Evolutionary conservation across 2,888 invertebrate genomes (phyloP), one percentile per base, ranked within the genome.

Genomic region (Heliconius hortense): DNA sequence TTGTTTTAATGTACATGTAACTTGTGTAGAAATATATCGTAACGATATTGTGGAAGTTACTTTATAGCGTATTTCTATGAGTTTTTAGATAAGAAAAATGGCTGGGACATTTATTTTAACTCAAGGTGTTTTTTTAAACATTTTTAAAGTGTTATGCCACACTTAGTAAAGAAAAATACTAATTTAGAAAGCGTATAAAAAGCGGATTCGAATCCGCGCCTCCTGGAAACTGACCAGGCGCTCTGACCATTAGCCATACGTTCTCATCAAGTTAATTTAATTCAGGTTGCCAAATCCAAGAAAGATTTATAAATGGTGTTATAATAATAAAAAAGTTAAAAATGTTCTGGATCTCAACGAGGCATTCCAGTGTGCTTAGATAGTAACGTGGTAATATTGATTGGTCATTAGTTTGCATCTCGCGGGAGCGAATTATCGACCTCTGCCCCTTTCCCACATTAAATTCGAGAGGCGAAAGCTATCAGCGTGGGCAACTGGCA

Each of bases 371-470:
- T 59, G 18, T 28, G 31, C 24, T 70, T 53, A 43, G 21, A 63
- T 73, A 75, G 68, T 73, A 76, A 59, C 73, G 72, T 76, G 68
- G 73, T 72, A 77, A 53, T 73, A 76, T 77, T 73, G 76, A 78
- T 60, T 76, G 78, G 80, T 77, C 78, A 81, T 76, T 78, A 77
- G 73, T 76, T 78, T 74, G 74, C 78, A 79, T 79, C 80, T 80
- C 79, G 83, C 88, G 86, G 90, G 88, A 90, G 90, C 89, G 83
- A 86, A 88, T 86, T 86, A 84, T 84, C 86, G 89, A 90, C 90
- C 91, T 88, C 71, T 88, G 86, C 83, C 85, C 88, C 81, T 82
- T 90, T 91, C 90, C 87, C 91, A 90, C 88, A 89, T 87, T 85
- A 82, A 86, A 86, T 84, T 83, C 82, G 76, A 82, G 83, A 86